These are phyloP conservation scores for Tokudaia muenninki DNA, from an alignment of 2,797 vertebrate genomes.

Conservation along the genomic window DNA sequence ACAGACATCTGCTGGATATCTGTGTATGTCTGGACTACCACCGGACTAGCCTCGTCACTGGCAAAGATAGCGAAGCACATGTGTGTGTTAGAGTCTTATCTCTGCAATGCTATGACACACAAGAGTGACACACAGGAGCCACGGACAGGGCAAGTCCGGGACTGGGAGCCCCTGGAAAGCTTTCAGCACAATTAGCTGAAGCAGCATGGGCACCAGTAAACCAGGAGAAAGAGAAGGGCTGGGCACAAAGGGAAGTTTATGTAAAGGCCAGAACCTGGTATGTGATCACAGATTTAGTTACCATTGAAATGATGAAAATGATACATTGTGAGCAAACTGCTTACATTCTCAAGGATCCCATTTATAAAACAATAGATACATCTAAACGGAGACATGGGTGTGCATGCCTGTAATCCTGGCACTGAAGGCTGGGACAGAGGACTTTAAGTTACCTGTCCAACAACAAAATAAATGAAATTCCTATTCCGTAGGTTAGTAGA, in stretches of 20 bases:
- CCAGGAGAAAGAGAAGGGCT: background rate
- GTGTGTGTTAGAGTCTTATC: background rate
- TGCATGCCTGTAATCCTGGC: background rate
- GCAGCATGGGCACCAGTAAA: background rate
- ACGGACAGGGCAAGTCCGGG: fast-evolving
- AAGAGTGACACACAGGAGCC: background rate
- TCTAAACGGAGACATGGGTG: background rate
- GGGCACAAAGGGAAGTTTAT: background rate
- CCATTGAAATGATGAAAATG: background rate
- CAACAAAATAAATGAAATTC: background rate
- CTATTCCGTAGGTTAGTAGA: background rate
- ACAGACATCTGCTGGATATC: background rate
- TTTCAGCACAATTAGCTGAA: background rate
- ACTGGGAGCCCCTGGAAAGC: background rate
- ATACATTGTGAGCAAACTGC: background rate
- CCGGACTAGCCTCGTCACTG: background rate
- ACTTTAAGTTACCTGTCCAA: background rate
- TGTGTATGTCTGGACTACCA: background rate
- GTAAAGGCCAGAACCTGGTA: background rate
- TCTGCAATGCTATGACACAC: no score
- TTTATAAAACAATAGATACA: conserved; percentile 6
- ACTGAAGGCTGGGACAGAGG: background rate
- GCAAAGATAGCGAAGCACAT: background rate
- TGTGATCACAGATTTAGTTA: background rate
- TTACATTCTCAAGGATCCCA: background rate